Base-by-base conservation (phyloP, 2,113 vertebrate genomes). In the Lepisosteus oculatus region DNA sequence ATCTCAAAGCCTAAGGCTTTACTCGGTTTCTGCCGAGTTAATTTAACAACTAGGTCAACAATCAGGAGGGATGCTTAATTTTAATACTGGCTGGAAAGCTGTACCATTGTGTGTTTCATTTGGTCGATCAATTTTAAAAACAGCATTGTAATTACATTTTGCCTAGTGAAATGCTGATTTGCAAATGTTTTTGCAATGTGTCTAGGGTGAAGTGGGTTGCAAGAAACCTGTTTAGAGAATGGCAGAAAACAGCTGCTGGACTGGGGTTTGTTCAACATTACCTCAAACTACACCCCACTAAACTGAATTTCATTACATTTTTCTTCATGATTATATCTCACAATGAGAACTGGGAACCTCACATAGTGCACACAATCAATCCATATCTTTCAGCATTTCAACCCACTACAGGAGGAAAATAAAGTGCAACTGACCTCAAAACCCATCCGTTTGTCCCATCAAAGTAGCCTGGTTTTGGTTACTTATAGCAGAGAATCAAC, bases 401-500 rank as follows among this genome's bases (percentile, higher is more conserved):
- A 9, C 9, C 47, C 47, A 51, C 47, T 6, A 5, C 47, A 51
- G 9, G 47, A 51, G 47, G 9, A 9, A 51, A 9, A 51, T 1
- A 51, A 5, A 5, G 5, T 51, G 9, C 47, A 51, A 45, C 68
- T 71, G 73, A 80, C 80, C 82, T 75, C 59, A 44, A 66, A 74
- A 74, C 74, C 65, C 65, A 79, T 65, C 57, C 15, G 56, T 80
- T 82, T 75, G 80, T 74, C 70, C 71, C 11, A 29, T 29, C 69
- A 65, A 76, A 69, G 69, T 73, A 14, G 72, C 69, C 11, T 47
- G 51, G 71, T 75, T 79, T 78, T 74, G 68, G 78, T 80, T 77
- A 71, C 83, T 80, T 78, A 79, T 65, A 75, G 72, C 29, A 76
- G 64, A 63, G 66, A 85, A 79, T 80, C 69, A 61, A 61, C 12